A percentile compares a stretch with the other conserved stretches of the same genome.
Evolutionary conservation across 2,888 invertebrate genomes (phyloP).

Genomic region (Philonicus albiceps): DNA sequence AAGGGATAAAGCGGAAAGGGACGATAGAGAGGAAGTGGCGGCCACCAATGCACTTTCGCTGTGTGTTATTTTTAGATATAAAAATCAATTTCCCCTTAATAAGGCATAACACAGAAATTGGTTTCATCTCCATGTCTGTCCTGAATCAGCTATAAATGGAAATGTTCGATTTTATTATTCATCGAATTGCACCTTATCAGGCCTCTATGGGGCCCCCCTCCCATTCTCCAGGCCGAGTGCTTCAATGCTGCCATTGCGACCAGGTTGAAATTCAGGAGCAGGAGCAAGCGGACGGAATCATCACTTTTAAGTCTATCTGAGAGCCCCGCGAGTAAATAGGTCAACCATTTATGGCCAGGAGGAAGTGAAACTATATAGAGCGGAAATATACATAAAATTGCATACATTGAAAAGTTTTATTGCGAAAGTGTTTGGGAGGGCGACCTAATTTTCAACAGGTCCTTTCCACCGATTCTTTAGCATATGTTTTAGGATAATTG

Average conservation of each 20-base stretch:
- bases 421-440: constrained; percentile 3
- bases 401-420: constrained; percentile 6
- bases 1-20: neutral
- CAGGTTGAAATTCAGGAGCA: neutral
- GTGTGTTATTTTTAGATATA: constrained; percentile 11
- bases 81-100: constrained; percentile 21
- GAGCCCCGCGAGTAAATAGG: neutral
- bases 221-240: neutral
- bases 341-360: constrained; percentile 23
- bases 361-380: constrained; percentile 29
- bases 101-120: constrained; percentile 13
- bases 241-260: neutral
- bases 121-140: neutral
- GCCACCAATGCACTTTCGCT: neutral
- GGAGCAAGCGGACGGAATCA: neutral
- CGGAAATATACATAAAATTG: neutral
- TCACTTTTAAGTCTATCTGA: constrained; percentile 6
- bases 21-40: neutral
- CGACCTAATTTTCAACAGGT: constrained; percentile 44
- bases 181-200: neutral
- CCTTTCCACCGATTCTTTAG: neutral
- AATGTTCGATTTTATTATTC: constrained; percentile 20
- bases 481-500: neutral
- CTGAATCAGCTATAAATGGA: constrained; percentile 7
- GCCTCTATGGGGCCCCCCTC: neutral